Evolutionary conservation across 2,888 invertebrate species (phyloP).

Genomic region (Boloria selene): DNA sequence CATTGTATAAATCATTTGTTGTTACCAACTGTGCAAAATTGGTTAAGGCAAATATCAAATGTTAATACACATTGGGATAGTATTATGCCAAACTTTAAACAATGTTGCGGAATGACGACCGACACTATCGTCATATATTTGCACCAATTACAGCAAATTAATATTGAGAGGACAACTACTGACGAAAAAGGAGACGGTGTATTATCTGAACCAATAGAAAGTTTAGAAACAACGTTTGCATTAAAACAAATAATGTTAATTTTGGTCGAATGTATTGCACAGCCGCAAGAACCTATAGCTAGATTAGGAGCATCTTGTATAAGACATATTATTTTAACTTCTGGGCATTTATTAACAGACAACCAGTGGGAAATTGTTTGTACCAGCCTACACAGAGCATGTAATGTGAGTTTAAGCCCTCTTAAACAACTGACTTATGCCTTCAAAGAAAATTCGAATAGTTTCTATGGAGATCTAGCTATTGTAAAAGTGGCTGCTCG

Average conservation of each 20-base stretch:
- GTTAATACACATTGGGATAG: slow-evolving; percentile 88
- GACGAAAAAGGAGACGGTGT: slow-evolving; percentile 66
- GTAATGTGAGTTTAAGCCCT: slow-evolving; percentile 93
- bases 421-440: slow-evolving; percentile 94
- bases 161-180: slow-evolving; percentile 63
- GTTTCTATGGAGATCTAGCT: slow-evolving; percentile 95
- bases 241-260: slow-evolving; percentile 92
- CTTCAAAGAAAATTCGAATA: slow-evolving; percentile 95
- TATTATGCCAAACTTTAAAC: slow-evolving; percentile 95
- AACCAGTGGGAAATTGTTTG: slow-evolving; percentile 94
- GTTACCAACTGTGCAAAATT: slow-evolving; percentile 95
- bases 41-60: slow-evolving; percentile 90
- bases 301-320: slow-evolving; percentile 96
- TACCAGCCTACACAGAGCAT: slow-evolving; percentile 90
- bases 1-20: slow-evolving; percentile 96
- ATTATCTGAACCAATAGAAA: slow-evolving; percentile 81
- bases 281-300: slow-evolving; percentile 94
- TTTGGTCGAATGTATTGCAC: slow-evolving; percentile 94
- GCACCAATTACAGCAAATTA: slow-evolving; percentile 86
- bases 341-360: slow-evolving; percentile 90
- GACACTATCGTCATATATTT: slow-evolving; percentile 94
- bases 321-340: slow-evolving; percentile 91
- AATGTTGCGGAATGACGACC: slow-evolving; percentile 95
- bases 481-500: slow-evolving; percentile 97
- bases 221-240: slow-evolving; percentile 86